Evolutionary conservation across 2,113 vertebrate species (phyloP), one percentile per base, ranked within the genome.

Genomic region (Gasterosteus nipponicus): DNA sequence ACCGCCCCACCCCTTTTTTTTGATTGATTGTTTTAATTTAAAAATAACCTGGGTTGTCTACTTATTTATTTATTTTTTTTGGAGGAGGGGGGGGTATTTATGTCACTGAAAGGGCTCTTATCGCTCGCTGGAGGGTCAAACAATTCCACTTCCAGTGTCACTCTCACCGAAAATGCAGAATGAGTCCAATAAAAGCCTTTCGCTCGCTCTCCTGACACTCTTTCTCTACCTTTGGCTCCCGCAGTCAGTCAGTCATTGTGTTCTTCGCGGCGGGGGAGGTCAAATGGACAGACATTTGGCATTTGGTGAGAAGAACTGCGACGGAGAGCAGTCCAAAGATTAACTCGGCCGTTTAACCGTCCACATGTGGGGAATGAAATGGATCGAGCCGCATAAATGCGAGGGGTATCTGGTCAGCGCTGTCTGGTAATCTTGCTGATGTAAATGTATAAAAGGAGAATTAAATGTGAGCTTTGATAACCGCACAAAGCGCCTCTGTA

Each of bases 11-110:
- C 22, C 4, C 4, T 35, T 91, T 2, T 2, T 39, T 91, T 89
- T 92, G 91, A 92, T 86, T 92, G 87, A 92, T 92, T 91, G 89
- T 87, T 93, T 93, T 89, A 87, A 92, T 92, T 90, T 88, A 77
- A 80, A 85, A 92, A 92, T 84, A 89, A 86, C 51, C 67, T 14
- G 47, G 69, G 75, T 82, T 86, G 91, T 87, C 88, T 89, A 85
- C 91, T 89, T 89, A 73, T 80, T 89, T n/a, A n/a, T n/a, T n/a
- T n/a, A n/a, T n/a, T n/a, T n/a, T n/a, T n/a, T n/a, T n/a, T n/a
- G n/a, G n/a, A n/a, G n/a, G n/a, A n/a, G n/a, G 4, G 35, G n/a
- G 61, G 54, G 61, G 87, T 89, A 75, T 90, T 90, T 91, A 79
- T 86, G 88, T 87, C 81, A 59, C 69, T 77, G 81, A 84, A 89